Evolutionary conservation across 1,140 invertebrate species (phyloP), one percentile per base, ranked within the genome.

Genomic region (Spodoptera litura): DNA sequence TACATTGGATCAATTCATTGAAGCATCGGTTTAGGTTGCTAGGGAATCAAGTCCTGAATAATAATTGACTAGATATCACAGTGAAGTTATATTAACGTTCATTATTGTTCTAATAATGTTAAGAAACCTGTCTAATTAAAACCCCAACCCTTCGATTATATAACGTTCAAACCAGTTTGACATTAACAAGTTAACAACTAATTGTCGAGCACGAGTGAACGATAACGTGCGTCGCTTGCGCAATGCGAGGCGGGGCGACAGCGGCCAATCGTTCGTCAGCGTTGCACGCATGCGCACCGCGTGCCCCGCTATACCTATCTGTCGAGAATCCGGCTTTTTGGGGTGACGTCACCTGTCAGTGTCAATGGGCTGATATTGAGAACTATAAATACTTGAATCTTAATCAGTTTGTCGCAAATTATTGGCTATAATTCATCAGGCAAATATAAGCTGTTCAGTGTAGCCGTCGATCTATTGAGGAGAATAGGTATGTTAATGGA

Each of bases 261-360:
- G 20, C 85, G 81, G 78, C 88, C 88, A 89, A 89, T 89, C 85
- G 68, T 77, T 83, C 31, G 82, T 62, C 58, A 82, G 80, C 81
- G 64, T 13, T 59, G 27, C 82, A 78, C 87, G 87, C 86, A 82
- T 84, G 85, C 87, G 83, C 83, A 20, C 15, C 56, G 44, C 76
- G 55, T 80, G 79, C 66, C 72, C 72, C 51, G 44, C 56, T 44
- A 71, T 83, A 83, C 83, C 79, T 83, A 83, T 70, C 75, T 49
- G 44, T 78, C 62, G 56, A 51, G 20, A 53, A 73, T 62, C 73
- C 61, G 52, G 71, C 61, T 74, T 74, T 79, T 79, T 79, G 52
- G 59, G 51, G 20, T 78, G 64, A 78, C 76, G 64, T 70, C 64
- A 78, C 25, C 52, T 13, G 55, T 15, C 55, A 78, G 13, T 62